phyloP scores from a whole-genome alignment of 2,888 invertebrate species.

The Eumerus sabulonum region DNA sequence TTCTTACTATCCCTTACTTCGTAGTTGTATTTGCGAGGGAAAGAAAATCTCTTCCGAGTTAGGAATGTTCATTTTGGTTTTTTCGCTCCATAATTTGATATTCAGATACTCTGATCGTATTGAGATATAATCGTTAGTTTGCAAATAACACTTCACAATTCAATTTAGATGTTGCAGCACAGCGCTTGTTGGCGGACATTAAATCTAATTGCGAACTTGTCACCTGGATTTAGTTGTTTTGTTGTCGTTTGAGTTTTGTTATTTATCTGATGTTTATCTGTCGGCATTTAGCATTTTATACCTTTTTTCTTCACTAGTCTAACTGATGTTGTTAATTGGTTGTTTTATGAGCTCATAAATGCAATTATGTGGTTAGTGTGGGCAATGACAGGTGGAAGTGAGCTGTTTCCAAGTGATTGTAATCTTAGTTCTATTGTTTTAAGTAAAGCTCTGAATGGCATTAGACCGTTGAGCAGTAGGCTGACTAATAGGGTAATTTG shows the following conservation, averaged over 20 bases:
- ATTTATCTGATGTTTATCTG: too few species aligned
- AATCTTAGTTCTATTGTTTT: conserved; percentile 50
- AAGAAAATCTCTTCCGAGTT: conserved; percentile 12
- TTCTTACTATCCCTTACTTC: neutral
- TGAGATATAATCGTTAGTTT: conserved; percentile 30
- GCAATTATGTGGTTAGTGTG: conserved; percentile 29
- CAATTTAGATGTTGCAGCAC: conserved; percentile 1
- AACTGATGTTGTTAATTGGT: conserved; percentile 26
- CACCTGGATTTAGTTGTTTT: conserved; percentile 31
- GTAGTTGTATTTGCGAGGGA: too few species aligned
- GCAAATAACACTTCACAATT: conserved; percentile 33
- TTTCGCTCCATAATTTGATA: neutral
- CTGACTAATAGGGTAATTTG: neutral
- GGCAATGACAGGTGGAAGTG: conserved; percentile 27
- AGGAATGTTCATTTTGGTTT: conserved; percentile 11
- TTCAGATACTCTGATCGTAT: conserved; percentile 24
- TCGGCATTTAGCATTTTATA: conserved; percentile 27
- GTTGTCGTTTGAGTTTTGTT: conserved; percentile 46
- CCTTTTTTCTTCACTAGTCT: conserved; percentile 7
- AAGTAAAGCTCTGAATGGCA: conserved; percentile 25
- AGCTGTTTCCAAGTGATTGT: conserved; percentile 34
- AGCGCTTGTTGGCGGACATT: conserved; percentile 13
- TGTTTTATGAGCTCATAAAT: conserved; percentile 50
- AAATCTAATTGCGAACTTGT: conserved; percentile 44
- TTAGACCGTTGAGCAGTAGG: neutral